Base-by-base conservation (phyloP, 2,113 vertebrate genomes). In the Oceanites oceanicus region DNA sequence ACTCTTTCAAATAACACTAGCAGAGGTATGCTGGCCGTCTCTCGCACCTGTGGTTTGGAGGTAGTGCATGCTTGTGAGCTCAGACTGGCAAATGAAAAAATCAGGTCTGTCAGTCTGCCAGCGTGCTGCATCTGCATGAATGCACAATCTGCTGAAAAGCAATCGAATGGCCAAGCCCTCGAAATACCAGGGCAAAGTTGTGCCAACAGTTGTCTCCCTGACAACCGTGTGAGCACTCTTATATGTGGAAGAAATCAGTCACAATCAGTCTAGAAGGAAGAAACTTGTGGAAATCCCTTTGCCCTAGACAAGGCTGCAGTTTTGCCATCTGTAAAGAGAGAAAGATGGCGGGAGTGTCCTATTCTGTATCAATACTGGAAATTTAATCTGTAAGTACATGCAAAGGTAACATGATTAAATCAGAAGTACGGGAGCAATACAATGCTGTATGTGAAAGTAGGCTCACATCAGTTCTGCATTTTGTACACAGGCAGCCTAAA, bases 181-280 rank as follows among this genome's bases (percentile, higher is more conserved):
- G 90, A 94, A 92, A 96, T 92, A 86, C 62, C 83, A 94, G 62
- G 40, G 52, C 80, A 91, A 92, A 94, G 70, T 77, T 94, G 40
- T 94, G 89, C 94, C 88, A 95, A 86, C 80, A 68, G 36, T 70
- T 85, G 73, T 96, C 68, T 94, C 91, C 90, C 84, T 89, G 93
- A 85, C 89, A 96, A 94, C 89, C 9, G 2, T 59, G 42, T 77
- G 79, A 96, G 55, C 67, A 36, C 75, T 77, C 59, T 90, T 71
- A 40, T 34, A 52, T 7, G n/a, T 88, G 74, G 87, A 86, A 95
- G 62, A 91, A 87, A 87, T 72, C 2, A 1, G 80, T 49, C 62
- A 67, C 65, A 78, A 65, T 45, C 53, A n/a, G 10, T n/a, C 66
- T 52, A 50, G 56, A 78, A 91, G 70, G 49, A 66, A 77, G 76